These are phyloP conservation scores for Sarcoramphus papa DNA, from an alignment of 2,797 vertebrate genomes.

Conservation along the genomic window DNA sequence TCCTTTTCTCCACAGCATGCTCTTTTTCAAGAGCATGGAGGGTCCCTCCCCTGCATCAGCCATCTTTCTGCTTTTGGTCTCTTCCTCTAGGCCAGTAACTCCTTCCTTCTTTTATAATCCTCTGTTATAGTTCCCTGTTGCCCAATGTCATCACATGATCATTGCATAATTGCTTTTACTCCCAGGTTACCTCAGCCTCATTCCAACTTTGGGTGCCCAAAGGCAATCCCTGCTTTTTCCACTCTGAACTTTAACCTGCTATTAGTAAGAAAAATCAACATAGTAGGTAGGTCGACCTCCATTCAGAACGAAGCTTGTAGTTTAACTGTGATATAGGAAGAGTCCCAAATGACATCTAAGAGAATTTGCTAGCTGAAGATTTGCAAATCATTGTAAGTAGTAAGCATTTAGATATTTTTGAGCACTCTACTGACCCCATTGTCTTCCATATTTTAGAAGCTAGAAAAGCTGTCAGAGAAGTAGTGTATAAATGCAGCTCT, in stretches of 20 bases:
- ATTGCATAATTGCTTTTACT: neutral
- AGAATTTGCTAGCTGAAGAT: neutral
- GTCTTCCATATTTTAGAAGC: neutral
- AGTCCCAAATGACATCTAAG: neutral
- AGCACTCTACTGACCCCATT: neutral
- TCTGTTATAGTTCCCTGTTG: neutral
- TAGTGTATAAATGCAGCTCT: neutral
- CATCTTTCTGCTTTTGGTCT: neutral
- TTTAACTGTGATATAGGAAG: neutral
- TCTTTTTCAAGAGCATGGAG: neutral
- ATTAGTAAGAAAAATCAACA: neutral
- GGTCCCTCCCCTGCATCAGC: neutral
- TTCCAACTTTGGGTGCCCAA: neutral
- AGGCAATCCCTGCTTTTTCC: neutral
- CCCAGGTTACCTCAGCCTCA: neutral
- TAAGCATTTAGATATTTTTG: neutral
- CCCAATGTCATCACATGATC: neutral
- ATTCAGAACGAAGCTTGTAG: neutral
- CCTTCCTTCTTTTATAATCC: neutral
- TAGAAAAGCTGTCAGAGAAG: neutral
- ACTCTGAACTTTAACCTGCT: neutral
- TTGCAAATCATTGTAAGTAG: neutral
- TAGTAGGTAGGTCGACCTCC: neutral
- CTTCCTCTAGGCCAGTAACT: neutral
- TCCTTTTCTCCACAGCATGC: neutral